phyloP scores from a whole-genome alignment of 2,888 invertebrate species.

The Orthosia gracilis region DNA sequence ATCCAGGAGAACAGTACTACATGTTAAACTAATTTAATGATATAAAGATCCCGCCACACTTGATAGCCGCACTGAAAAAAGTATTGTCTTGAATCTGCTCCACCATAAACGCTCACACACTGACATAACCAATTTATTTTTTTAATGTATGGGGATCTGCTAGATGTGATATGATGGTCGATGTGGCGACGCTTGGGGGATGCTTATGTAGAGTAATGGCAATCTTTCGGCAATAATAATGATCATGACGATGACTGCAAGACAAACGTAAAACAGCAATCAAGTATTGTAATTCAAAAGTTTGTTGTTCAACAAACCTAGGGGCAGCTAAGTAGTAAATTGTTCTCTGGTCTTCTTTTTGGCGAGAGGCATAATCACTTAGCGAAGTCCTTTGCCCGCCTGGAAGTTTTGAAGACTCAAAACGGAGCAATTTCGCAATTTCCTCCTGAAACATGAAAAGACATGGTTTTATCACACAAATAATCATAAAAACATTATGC shows the following conservation, averaged over 20 bases:
- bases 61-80: neutral
- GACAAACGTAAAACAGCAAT: too few relatives aligned
- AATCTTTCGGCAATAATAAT: neutral
- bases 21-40: neutral
- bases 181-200: neutral
- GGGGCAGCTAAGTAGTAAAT: slow-evolving; percentile 99
- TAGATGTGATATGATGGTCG: neutral
- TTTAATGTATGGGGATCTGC: neutral
- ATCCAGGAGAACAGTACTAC: too few relatives aligned
- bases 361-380: slow-evolving; percentile 94
- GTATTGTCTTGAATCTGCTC: neutral
- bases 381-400: slow-evolving; percentile 94
- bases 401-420: slow-evolving; percentile 96
- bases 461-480: neutral
- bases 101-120: neutral
- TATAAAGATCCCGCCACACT: neutral
- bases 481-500: neutral
- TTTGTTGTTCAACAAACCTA: slow-evolving; percentile 90
- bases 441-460: slow-evolving; percentile 92
- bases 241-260: neutral
- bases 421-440: slow-evolving; percentile 96
- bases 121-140: neutral
- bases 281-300: neutral
- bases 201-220: neutral
- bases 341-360: slow-evolving; percentile 95